Evolutionary conservation across 2,888 invertebrate species (phyloP), one percentile per base, ranked within the genome.

Genomic region (Campoletis raptor): DNA sequence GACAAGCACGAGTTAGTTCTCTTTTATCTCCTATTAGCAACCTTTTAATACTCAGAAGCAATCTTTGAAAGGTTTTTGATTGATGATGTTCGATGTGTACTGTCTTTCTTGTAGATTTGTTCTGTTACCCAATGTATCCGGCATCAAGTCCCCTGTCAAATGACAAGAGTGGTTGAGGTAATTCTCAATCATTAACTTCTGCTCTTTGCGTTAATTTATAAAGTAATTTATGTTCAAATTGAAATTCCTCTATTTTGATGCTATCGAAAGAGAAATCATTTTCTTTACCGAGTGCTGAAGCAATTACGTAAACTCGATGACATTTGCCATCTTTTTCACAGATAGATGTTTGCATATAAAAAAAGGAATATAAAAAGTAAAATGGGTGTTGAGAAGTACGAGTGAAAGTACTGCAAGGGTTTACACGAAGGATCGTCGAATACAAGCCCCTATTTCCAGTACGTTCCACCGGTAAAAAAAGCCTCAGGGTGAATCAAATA

Each of bases 51-150:
- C 36, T 18, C 42, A n/a, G 30, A 37, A 79, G 52, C 64, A 66
- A 48, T n/a, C 36, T 69, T n/a, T 70, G 85, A 83, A 70, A 86
- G 76, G 78, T 67, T 79, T 79, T 81, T 87, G 78, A 87, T 87
- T 48, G 85, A 85, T 85, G 72, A 54, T 45, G 24, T 9, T 45
- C 15, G 2, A 36, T 40, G 54, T 64, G 48, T 45, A 36, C n/a
- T 36, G 54, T 57, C 36, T 61, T 24, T 54, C 81, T 36, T 30
- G 30, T 30, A 3, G 9, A 24, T 12, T 9, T 66, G 36, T 15
- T 67, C 37, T 37, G 36, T 54, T 80, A 52, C 54, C 21, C 7
- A 37, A 48, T 40, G 37, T 57, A 54, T 61, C 72, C 18, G 45
- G 30, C 45, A 73, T 78, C 45, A 80, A 64, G 70, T 69, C 61